Evolutionary conservation across 2,113 vertebrate species (phyloP).

Genomic region (Thermophis baileyi): DNA sequence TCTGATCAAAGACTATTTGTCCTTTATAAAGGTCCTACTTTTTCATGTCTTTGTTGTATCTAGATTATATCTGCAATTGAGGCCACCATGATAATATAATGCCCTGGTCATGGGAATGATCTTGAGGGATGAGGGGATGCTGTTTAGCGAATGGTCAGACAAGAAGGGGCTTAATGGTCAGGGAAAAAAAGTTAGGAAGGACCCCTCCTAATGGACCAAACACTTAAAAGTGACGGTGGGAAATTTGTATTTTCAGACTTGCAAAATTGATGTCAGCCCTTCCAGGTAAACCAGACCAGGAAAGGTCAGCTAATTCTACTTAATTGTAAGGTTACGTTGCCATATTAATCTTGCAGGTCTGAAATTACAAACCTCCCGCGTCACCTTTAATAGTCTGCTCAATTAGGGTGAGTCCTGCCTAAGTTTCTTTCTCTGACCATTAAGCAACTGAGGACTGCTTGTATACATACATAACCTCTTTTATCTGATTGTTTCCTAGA

Average conservation of each 20-base stretch:
- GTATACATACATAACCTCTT: too few relatives aligned
- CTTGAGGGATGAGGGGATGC: too few relatives aligned
- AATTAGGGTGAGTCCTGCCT: background rate
- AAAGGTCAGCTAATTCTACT: background rate
- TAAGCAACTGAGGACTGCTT: background rate
- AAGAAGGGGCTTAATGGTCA: background rate
- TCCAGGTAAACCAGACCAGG: background rate
- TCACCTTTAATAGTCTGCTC: background rate
- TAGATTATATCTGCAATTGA: too few relatives aligned
- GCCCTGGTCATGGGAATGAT: too few relatives aligned
- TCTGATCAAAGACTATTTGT: too few relatives aligned
- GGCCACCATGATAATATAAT: too few relatives aligned
- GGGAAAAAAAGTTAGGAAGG: background rate
- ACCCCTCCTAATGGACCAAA: background rate
- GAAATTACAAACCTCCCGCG: background rate
- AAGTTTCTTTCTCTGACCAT: background rate
- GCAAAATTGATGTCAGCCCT: background rate
- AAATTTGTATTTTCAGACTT: background rate
- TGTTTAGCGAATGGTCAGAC: background rate
- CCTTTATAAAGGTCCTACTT: too few relatives aligned
- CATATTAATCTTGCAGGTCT: background rate
- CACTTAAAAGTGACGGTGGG: background rate
- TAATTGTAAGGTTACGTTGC: background rate
- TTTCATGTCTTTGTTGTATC: too few relatives aligned
- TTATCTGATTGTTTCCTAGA: background rate